phyloP scores from a whole-genome alignment of 2,113 vertebrate species.

The Corythornis cristatus region DNA sequence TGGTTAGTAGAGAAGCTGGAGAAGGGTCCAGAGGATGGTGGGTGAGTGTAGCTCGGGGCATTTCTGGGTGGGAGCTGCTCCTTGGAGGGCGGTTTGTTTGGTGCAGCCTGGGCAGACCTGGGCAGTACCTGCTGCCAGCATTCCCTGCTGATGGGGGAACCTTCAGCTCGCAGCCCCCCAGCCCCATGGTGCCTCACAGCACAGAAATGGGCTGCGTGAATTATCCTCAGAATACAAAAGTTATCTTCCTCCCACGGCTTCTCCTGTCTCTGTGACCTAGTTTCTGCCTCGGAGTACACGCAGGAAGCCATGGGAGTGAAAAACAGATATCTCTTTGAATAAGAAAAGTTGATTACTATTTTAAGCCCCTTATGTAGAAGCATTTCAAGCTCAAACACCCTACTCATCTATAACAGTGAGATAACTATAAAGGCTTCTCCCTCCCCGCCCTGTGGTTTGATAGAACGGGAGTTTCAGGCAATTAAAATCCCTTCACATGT shows the following conservation, averaged over 20 bases:
- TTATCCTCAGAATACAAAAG: neutral
- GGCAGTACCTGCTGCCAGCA: neutral
- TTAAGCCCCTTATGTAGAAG: slow-evolving; percentile 24
- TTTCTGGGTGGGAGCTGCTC: neutral
- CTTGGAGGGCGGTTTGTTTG: neutral
- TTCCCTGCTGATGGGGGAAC: too few relatives aligned
- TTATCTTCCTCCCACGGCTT: neutral
- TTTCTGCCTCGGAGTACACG: neutral
- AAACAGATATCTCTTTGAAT: slow-evolving; percentile 11
- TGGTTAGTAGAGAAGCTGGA: too few relatives aligned
- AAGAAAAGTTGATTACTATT: slow-evolving; percentile 33
- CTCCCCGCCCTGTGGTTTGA: neutral
- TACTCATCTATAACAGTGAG: neutral
- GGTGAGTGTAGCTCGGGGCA: fast-evolving
- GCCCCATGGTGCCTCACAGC: fast-evolving
- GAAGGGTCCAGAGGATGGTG: too few relatives aligned
- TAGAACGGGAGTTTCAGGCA: neutral
- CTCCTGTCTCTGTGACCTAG: slow-evolving; percentile 1
- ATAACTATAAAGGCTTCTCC: neutral
- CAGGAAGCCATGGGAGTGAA: neutral
- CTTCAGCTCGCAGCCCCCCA: fast-evolving
- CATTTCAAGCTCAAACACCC: neutral
- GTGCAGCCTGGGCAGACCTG: neutral
- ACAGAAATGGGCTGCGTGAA: fast-evolving
- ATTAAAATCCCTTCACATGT: neutral